phyloP scores from a whole-genome alignment of 2,797 vertebrate species.

The Neopelma chrysocephalum region DNA sequence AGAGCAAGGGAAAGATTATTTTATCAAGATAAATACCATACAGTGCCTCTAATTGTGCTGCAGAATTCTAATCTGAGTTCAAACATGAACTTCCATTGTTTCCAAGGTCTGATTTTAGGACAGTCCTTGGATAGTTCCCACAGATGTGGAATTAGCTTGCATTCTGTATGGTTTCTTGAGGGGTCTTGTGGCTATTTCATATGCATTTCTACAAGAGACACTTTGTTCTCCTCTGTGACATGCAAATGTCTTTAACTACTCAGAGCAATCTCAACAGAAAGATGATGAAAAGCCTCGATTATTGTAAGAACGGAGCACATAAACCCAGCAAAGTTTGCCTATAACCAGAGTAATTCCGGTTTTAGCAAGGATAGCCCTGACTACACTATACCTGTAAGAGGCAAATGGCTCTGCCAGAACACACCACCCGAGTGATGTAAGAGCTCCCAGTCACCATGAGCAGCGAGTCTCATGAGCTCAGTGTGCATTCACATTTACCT shows the following conservation, averaged over 20 bases:
- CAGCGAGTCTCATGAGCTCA: not conserved
- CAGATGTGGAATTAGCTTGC: not conserved
- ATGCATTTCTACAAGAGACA: conserved; percentile 1
- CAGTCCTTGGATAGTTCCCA: not conserved
- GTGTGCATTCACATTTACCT: not conserved
- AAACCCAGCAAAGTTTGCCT: not conserved
- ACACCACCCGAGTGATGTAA: not conserved
- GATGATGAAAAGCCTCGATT: not conserved
- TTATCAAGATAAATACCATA: not conserved
- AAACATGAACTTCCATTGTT: conserved; percentile 1
- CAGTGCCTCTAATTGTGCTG: not conserved
- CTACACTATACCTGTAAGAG: not conserved
- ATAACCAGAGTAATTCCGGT: not conserved
- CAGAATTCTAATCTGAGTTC: not conserved
- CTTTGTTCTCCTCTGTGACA: conserved; percentile 3
- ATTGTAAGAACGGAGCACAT: not conserved
- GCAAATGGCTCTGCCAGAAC: not conserved
- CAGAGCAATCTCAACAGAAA: not conserved
- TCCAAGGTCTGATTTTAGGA: not conserved
- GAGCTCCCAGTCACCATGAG: not conserved
- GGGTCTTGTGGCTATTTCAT: conserved; percentile 17
- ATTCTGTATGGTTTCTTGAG: not conserved
- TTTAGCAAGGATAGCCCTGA: not conserved
- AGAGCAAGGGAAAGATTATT: not conserved
- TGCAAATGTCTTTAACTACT: not conserved